These are phyloP conservation scores for Sitobion miscanthi DNA, from an alignment of 1,140 invertebrate species.

Conservation along the genomic window DNA sequence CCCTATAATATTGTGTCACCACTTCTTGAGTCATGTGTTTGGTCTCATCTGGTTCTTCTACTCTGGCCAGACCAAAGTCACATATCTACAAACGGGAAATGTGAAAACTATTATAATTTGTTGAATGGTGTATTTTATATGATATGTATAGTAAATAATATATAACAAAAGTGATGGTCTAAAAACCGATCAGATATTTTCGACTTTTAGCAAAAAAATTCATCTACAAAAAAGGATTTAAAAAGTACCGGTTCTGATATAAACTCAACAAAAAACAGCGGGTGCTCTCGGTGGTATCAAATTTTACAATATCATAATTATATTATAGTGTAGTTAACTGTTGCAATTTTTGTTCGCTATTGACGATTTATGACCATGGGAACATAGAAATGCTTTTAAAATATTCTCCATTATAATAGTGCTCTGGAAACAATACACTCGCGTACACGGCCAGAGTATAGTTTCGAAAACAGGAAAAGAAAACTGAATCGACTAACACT, in stretches of 20 bases:
- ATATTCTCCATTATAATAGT: not conserved
- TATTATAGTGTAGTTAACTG: not conserved
- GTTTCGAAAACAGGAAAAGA: not conserved
- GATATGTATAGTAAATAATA: not conserved
- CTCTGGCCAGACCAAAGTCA: constrained; percentile 94
- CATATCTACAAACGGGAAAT: constrained; percentile 78
- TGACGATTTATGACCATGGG: not conserved
- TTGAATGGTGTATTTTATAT: not conserved
- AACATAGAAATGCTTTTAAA: constrained; percentile 44
- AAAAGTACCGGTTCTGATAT: not conserved
- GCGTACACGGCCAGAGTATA: not conserved
- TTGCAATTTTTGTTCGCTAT: not conserved
- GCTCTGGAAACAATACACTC: not conserved
- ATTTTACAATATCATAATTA: not conserved
- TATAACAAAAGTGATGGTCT: not conserved
- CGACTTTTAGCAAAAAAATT: not conserved
- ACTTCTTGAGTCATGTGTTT: constrained; percentile 99
- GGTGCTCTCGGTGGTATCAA: not conserved
- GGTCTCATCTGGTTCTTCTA: constrained; percentile 90
- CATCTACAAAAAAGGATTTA: not conserved
- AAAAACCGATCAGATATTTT: not conserved
- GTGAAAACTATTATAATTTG: not conserved
- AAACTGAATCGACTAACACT: not conserved
- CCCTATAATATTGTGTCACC: constrained; percentile 98
- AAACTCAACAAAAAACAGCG: not conserved